Base-by-base conservation (phyloP, 2,888 invertebrate genomes). In the Omphaloscelis lunosa region DNA sequence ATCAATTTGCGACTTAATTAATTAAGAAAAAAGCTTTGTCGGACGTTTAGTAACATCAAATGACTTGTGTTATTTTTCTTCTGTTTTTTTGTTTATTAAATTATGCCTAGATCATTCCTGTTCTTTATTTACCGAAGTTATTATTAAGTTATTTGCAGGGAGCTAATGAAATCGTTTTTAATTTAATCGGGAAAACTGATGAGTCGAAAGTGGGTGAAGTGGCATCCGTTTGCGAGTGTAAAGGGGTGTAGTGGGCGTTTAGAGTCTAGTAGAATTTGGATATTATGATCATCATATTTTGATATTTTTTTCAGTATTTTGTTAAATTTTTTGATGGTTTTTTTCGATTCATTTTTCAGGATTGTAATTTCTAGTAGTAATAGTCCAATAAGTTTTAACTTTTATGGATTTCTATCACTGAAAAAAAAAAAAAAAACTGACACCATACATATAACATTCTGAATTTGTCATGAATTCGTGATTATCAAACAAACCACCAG, bases 1-100 rank as follows among this genome's bases (percentile, higher is more conserved):
- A 96, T 96, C 96, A 96, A 96, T 96, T 96, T 96, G 95, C 93
- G 95, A 95, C 95, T 96, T 96, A 95, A 96, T 96, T 96, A 96
- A 96, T 96, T 96, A 96, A 94, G 95, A 96, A 95, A 95, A 95
- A 94, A 93, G 91, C 92, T 93, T 88, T 89, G 88, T 88, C 81
- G 76, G 85, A 86, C 88, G 85, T 88, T 88, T 88, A 88, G 86
- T 88, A 86, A 87, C 89, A 86, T 88, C 86, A 88, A 89, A 89
- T 88, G 86, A 88, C 83, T 88, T 85, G 81, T 86, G 83, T 86
- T 87, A 82, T 88, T 86, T 84, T 78, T 77, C 79, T 79, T 74
- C 69, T 79, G 68, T 75, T 83, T 84, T 84, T 81, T 88, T 83
- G 70, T 79, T 79, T 75, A 83, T 79, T 78, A 81, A 84, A 77